Conservation (phyloP, 2,888 invertebrate species). For the Aphodius granarius region DNA sequence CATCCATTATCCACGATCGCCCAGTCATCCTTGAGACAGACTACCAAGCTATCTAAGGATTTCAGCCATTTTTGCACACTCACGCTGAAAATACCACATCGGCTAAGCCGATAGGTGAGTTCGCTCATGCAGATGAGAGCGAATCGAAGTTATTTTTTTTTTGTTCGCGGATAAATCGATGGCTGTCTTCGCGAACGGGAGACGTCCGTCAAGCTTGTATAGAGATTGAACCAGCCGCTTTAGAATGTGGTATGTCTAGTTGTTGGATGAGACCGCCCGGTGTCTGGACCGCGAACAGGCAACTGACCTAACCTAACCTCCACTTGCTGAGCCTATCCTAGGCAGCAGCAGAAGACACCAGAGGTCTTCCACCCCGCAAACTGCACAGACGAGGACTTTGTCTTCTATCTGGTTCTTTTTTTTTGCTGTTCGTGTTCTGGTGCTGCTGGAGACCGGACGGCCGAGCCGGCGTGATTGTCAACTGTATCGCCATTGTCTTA, state of each 20-base stretch:
- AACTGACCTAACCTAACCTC: slow-evolving; percentile 42
- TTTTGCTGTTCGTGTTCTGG: neutral
- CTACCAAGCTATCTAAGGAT: too few species aligned
- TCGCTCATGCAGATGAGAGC: neutral
- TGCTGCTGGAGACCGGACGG: neutral
- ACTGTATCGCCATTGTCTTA: neutral
- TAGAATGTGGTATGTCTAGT: slow-evolving; percentile 34
- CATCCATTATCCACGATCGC: neutral
- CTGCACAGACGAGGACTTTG: slow-evolving; percentile 2
- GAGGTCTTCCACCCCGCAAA: slow-evolving; percentile 11
- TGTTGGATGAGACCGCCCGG: slow-evolving; percentile 32
- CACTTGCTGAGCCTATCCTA: slow-evolving; percentile 34
- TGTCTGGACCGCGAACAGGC: slow-evolving; percentile 34
- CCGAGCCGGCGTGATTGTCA: neutral
- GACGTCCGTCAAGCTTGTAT: slow-evolving; percentile 9
- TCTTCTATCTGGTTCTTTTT: neutral
- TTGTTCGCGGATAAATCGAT: slow-evolving; percentile 35
- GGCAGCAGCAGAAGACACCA: slow-evolving; percentile 13
- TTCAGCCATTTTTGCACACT: neutral
- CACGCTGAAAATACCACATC: neutral
- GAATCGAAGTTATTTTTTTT: slow-evolving; percentile 4
- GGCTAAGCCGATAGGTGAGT: neutral
- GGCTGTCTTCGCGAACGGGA: slow-evolving; percentile 26
- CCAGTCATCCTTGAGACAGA: neutral
- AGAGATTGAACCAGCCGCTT: slow-evolving; percentile 17